Evolutionary conservation across 2,113 vertebrate species (phyloP).

Genomic region (Porphyrio hochstetteri): DNA sequence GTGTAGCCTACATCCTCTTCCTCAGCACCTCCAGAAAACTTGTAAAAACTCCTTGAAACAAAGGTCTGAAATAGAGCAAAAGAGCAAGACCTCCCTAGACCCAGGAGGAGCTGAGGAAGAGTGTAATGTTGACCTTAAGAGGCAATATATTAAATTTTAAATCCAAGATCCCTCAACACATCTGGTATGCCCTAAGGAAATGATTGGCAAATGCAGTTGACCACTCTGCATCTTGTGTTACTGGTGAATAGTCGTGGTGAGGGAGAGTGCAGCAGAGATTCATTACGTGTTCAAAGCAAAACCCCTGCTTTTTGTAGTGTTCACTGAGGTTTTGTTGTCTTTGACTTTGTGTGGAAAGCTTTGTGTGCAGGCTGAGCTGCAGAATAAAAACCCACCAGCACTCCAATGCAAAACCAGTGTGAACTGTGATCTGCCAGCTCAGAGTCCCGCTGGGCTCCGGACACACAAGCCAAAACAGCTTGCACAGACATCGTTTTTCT

Average conservation of each 20-base stretch:
- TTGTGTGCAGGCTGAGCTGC: neutral
- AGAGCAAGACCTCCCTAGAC: neutral
- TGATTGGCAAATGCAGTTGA: neutral
- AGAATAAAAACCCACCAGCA: neutral
- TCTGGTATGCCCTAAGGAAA: neutral
- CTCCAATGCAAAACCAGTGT: neutral
- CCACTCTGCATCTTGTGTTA: neutral
- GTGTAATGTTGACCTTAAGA: neutral
- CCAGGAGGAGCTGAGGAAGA: neutral
- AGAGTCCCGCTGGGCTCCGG: neutral
- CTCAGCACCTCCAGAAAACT: neutral
- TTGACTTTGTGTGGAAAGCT: neutral
- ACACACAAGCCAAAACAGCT: neutral
- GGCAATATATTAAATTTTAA: neutral
- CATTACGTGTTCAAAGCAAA: neutral
- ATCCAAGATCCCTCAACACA: neutral
- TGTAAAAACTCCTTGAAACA: neutral
- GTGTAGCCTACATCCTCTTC: fast-evolving
- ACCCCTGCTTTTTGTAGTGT: neutral
- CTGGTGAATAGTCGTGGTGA: neutral
- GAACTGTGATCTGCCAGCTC: neutral
- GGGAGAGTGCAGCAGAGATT: neutral
- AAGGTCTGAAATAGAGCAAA: neutral
- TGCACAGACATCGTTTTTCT: neutral
- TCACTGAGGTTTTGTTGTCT: neutral